A percentile compares a stretch with the other conserved stretches of the same genome.
These are phyloP conservation scores for Monodelphis domestica DNA, from an alignment of 2,797 vertebrate genomes.

Conservation along the genomic window DNA sequence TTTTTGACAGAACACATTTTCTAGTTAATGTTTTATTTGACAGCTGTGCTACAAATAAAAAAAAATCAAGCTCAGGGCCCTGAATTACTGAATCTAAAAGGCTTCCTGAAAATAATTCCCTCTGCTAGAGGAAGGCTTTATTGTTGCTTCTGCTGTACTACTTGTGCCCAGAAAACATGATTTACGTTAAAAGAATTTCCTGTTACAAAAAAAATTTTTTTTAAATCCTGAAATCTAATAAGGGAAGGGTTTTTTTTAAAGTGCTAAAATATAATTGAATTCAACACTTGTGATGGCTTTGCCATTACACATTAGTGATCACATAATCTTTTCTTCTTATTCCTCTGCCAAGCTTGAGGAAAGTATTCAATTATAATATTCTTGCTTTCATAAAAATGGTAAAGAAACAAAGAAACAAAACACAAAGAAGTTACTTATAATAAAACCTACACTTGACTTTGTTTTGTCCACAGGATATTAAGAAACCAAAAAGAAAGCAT, in stretches of 20 bases:
- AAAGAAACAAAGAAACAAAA: conserved; percentile 27
- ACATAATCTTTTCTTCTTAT: conserved; percentile 63
- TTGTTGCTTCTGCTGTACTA: conserved; percentile 79
- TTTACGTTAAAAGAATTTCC: conserved; percentile 84
- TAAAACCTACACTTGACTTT: conserved; percentile 45
- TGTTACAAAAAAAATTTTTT: conserved; percentile 70
- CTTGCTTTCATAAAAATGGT: conserved; percentile 56
- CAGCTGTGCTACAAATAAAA: conserved; percentile 84
- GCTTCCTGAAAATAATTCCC: conserved; percentile 82
- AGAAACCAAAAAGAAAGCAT: conserved; percentile 25
- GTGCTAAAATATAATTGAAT: conserved; percentile 84
- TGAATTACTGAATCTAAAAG: conserved; percentile 80
- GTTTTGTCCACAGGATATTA: conserved; percentile 31
- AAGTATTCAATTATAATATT: conserved; percentile 62
- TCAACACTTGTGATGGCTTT: conserved; percentile 77
- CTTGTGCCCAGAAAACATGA: conserved; percentile 78
- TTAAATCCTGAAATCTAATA: conserved; percentile 69
- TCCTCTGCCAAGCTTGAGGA: conserved; percentile 58
- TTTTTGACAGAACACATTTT: conserved; percentile 84
- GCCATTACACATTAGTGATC: conserved; percentile 79
- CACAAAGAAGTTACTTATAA: conserved; percentile 50
- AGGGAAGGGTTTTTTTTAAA: conserved; percentile 73
- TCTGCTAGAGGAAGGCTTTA: conserved; percentile 81
- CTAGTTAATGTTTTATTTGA: conserved; percentile 86
- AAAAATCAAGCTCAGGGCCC: conserved; percentile 79